These are phyloP conservation scores for Bradynema listronoti DNA, from an alignment of 1,140 invertebrate species.

Conservation along the genomic window DNA sequence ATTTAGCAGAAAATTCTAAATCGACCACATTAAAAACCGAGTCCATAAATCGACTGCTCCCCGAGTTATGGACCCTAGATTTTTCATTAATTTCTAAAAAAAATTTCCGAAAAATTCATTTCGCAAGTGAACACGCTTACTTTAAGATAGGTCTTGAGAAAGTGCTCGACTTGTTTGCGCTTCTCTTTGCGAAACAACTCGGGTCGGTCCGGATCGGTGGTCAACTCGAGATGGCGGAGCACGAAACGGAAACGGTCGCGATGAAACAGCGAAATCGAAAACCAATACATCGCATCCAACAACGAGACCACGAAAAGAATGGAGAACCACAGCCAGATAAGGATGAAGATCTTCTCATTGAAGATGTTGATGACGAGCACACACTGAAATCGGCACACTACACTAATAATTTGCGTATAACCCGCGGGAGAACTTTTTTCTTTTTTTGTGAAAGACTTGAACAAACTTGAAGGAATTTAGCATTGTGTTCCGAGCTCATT, in stretches of 20 bases:
- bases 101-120: too few species aligned
- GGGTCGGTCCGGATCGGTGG: slow-evolving; percentile 54
- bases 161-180: slow-evolving; percentile 56
- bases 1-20: too few species aligned
- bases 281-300: slow-evolving; percentile 58
- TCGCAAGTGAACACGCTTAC: too few species aligned
- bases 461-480: slow-evolving; percentile 10
- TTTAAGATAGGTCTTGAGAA: slow-evolving; percentile 55
- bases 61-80: too few species aligned
- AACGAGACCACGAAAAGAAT: slow-evolving; percentile 61
- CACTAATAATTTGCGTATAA: slow-evolving; percentile 32
- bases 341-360: slow-evolving; percentile 62
- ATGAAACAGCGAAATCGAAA: slow-evolving; percentile 56
- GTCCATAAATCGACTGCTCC: too few species aligned
- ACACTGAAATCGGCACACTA: slow-evolving; percentile 59
- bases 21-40: too few species aligned
- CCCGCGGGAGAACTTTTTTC: too few species aligned
- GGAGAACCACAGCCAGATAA: slow-evolving; percentile 63
- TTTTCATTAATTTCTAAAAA: slow-evolving; percentile 19
- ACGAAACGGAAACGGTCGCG: slow-evolving; percentile 56
- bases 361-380: slow-evolving; percentile 63
- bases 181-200: slow-evolving; percentile 57
- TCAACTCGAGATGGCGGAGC: slow-evolving; percentile 54
- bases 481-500: too few species aligned
- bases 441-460: too few species aligned